Evolutionary conservation across 2,888 invertebrate genomes (phyloP), one percentile per base, ranked within the genome.

Genomic region (Leistus spinibarbis): DNA sequence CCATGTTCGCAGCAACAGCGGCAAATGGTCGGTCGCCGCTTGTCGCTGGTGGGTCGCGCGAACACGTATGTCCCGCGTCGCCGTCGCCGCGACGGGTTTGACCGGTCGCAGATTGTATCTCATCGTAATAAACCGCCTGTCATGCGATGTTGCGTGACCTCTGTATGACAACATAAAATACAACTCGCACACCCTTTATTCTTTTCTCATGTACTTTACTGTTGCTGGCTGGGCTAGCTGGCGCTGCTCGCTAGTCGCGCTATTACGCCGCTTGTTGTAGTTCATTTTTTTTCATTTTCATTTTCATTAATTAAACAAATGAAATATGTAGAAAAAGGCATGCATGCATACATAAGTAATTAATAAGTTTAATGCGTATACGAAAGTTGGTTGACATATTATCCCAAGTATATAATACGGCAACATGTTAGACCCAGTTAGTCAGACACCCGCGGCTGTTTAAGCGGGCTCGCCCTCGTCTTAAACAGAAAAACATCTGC

Each of bases 121-220:
- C 79, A 76, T 76, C 80, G 80, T 82, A 84, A 84, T 83, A 84
- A 83, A 84, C 81, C 81, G 82, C 81, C 80, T 80, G 84, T 83
- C 84, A 85, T 83, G 84, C 84, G 80, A 85, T 80, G 81, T 85
- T 80, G 85, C 85, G 84, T 85, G 85, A 81, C 81, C 80, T 20
- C 78, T 81, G 81, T 82, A 83, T 84, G 84, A 84, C 84, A 84
- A 83, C 81, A 83, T 84, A 84, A 83, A 84, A 84, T 84, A 84
- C 83, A 83, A 81, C 67, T 82, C 82, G 80, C 82, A 82, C 81
- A 80, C 80, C 80, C 80, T 81, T 81, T 81, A 81, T 81, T 81
- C 80, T 82, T 81, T 82, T 81, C 80, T 80, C 77, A 70, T 80
- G 78, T 81, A 80, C 80, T 80, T 80, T 79, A 77, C 81, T 54